phyloP scores from a whole-genome alignment of 2,797 vertebrate genomes.

The Poeciliopsis turneri region DNA sequence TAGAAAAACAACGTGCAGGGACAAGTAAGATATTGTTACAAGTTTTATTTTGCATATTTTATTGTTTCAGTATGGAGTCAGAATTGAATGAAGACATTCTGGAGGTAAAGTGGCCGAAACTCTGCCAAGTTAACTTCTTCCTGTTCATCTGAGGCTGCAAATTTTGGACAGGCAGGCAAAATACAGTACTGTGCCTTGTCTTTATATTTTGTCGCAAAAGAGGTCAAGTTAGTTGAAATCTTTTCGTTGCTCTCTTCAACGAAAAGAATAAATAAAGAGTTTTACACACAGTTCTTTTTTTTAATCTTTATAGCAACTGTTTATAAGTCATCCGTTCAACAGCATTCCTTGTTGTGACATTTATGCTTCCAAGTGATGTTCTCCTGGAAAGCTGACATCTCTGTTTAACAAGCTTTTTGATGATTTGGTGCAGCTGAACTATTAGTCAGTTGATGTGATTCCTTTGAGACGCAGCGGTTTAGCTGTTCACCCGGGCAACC shows the following conservation, averaged over 20 bases:
- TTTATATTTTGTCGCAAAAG: not conserved
- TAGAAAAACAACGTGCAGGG: not conserved
- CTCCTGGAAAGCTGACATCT: constrained; percentile 10
- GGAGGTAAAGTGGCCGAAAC: constrained; percentile 14
- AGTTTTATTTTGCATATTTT: not conserved
- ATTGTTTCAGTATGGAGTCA: constrained; percentile 6
- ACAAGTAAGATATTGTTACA: not conserved
- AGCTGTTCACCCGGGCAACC: constrained; percentile 33
- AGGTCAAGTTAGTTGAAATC: not conserved
- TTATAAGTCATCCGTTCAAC: constrained; percentile 5
- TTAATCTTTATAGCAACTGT: not conserved
- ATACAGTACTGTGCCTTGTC: not conserved
- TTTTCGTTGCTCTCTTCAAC: not conserved
- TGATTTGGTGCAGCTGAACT: constrained; percentile 48
- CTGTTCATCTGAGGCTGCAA: constrained; percentile 3
- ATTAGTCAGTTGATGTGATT: constrained; percentile 55
- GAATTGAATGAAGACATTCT: constrained; percentile 12
- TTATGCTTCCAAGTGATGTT: constrained; percentile 4
- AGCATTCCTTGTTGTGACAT: not conserved
- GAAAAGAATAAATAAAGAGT: not conserved
- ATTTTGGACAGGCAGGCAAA: constrained; percentile 14
- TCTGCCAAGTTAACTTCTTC: constrained; percentile 29
- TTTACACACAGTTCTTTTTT: not conserved
- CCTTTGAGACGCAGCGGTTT: constrained; percentile 27
- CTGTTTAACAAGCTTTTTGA: constrained; percentile 2